Evolutionary conservation across 2,888 invertebrate genomes (phyloP).

Genomic region (Agelastica alni): DNA sequence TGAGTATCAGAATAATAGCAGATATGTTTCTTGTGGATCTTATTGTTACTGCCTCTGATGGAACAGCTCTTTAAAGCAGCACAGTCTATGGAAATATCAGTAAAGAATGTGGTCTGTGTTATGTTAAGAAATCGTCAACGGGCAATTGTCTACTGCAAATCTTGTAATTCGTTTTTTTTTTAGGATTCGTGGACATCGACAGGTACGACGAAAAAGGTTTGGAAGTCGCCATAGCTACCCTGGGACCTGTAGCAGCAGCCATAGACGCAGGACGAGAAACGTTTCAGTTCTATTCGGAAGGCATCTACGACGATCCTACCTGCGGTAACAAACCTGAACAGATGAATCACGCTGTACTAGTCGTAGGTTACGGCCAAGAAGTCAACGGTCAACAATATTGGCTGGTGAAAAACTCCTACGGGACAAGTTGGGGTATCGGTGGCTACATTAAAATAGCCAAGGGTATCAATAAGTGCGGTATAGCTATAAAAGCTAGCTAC

Average conservation of each 20-base stretch:
- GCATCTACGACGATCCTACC: slow-evolving; percentile 78
- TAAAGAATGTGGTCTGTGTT: no score
- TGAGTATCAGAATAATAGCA: no score
- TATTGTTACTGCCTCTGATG: no score
- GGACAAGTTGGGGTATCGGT: slow-evolving; percentile 52
- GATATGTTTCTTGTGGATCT: no score
- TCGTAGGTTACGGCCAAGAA: slow-evolving; percentile 78
- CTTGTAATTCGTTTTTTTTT: no score
- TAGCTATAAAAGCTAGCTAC: slow-evolving; percentile 79
- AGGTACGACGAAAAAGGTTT: slow-evolving; percentile 75
- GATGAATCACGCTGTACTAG: slow-evolving; percentile 83
- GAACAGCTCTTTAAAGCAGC: no score
- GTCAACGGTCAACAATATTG: slow-evolving; percentile 67
- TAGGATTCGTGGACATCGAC: slow-evolving; percentile 76
- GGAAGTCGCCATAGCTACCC: slow-evolving; percentile 77
- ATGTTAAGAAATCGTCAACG: no score
- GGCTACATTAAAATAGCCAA: slow-evolving; percentile 51
- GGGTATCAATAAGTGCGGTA: slow-evolving; percentile 71
- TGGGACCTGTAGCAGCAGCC: slow-evolving; percentile 86
- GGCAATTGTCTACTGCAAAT: no score
- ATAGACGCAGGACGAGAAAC: slow-evolving; percentile 85
- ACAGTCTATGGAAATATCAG: no score
- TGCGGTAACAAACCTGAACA: slow-evolving; percentile 65
- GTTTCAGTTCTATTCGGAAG: slow-evolving; percentile 83
- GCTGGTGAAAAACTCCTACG: slow-evolving; percentile 74